A percentile compares a stretch with the other conserved stretches of the same genome.
These are phyloP conservation scores for Sphaeramia orbicularis DNA, from an alignment of 2,797 vertebrate species.

Conservation along the genomic window DNA sequence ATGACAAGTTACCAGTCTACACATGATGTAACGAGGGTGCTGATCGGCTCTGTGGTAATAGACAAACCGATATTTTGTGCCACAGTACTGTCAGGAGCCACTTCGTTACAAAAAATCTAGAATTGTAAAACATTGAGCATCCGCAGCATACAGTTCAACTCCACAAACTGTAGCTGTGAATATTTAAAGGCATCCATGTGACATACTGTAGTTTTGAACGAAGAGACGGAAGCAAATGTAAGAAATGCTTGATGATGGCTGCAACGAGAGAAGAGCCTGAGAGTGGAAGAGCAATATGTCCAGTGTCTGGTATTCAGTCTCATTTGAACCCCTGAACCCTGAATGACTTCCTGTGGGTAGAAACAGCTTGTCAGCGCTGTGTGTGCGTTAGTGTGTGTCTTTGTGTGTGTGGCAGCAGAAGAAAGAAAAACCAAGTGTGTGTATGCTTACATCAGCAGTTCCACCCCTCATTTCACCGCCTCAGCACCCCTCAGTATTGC, in stretches of 20 bases:
- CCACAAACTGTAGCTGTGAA: conserved; percentile 58
- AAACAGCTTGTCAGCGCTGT: conserved; percentile 72
- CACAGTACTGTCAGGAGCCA: no score
- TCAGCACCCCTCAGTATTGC: conserved; percentile 81
- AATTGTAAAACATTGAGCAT: conserved; percentile 28
- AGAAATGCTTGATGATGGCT: conserved; percentile 54
- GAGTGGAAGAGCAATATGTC: conserved; percentile 57
- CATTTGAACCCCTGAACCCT: conserved; percentile 80
- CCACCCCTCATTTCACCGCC: conserved; percentile 79
- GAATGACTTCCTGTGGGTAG: conserved; percentile 71
- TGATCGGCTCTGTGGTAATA: no score
- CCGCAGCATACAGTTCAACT: conserved; percentile 40
- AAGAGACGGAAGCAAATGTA: conserved; percentile 14
- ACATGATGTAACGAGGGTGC: no score
- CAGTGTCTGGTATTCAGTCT: conserved; percentile 66
- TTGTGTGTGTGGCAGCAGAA: conserved; percentile 5
- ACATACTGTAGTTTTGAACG: conserved; percentile 31
- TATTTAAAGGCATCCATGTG: conserved; percentile 62
- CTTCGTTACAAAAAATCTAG: no score
- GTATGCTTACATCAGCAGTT: conserved; percentile 82
- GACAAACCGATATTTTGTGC: no score
- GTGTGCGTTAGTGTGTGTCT: conserved; percentile 25
- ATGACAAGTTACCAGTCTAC: no score
- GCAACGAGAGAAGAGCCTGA: conserved; percentile 38
- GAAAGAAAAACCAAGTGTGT: conserved; percentile 60